phyloP scores from a whole-genome alignment of 2,797 vertebrate genomes.

The Octomys mimax region DNA sequence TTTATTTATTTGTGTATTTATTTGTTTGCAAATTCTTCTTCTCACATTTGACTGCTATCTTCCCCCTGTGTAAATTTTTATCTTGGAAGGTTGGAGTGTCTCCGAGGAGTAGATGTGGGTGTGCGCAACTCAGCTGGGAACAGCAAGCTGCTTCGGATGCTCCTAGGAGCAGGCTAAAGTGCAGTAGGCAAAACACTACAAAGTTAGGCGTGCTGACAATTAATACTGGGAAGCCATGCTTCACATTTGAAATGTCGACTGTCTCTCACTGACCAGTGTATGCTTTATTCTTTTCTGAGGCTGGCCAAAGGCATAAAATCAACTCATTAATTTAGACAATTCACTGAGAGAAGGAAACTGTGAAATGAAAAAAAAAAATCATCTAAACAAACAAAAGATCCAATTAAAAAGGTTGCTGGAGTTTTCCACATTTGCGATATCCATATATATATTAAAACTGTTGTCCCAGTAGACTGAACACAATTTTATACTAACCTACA shows the following conservation, averaged over 20 bases:
- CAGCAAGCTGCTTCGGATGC: not conserved
- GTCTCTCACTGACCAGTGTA: not conserved
- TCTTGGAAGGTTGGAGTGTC: not conserved
- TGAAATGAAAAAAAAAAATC: not conserved
- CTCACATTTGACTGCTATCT: not conserved
- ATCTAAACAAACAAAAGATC: not conserved
- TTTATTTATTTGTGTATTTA: conserved; percentile 62
- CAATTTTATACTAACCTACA: not conserved
- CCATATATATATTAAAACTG: not conserved
- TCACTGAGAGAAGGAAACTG: not conserved
- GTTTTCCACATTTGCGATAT: not conserved
- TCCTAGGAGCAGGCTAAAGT: not conserved
- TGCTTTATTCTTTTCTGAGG: not conserved
- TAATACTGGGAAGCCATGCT: not conserved
- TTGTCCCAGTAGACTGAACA: not conserved
- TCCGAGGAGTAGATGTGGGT: not conserved
- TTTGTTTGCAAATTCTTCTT: conserved; percentile 64
- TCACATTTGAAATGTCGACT: not conserved
- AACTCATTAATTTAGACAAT: conserved; percentile 27
- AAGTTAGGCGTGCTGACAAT: not conserved
- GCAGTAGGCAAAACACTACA: not conserved
- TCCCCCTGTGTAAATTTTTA: conserved; percentile 9
- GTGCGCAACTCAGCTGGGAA: not conserved
- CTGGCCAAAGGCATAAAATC: conserved; percentile 11
- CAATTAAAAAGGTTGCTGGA: conserved; percentile 3